These are phyloP conservation scores for Gephyroberyx darwinii DNA, from an alignment of 2,797 vertebrate species.

Conservation along the genomic window DNA sequence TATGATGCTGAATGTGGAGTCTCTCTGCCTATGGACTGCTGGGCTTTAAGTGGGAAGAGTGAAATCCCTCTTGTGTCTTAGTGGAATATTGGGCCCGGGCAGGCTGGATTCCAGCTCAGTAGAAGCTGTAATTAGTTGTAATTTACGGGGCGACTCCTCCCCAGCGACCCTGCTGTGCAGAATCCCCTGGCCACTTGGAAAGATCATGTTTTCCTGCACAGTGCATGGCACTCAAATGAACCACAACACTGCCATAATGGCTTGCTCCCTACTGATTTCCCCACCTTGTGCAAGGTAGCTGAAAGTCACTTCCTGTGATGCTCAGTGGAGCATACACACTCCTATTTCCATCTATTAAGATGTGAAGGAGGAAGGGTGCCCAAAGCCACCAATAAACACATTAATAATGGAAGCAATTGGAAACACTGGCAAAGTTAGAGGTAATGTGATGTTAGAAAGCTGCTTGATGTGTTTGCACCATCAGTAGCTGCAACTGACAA, in stretches of 20 bases:
- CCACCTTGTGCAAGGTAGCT: conserved; percentile 87
- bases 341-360: conserved; percentile 91
- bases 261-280: conserved; percentile 83
- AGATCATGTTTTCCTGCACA: conserved; percentile 81
- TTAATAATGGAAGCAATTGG: conserved; percentile 63
- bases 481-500: conserved; percentile 52
- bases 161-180: conserved; percentile 74
- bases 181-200: conserved; percentile 81
- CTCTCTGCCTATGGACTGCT: conserved; percentile 55
- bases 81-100: conserved; percentile 64
- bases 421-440: conserved; percentile 62
- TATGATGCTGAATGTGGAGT: conserved; percentile 23
- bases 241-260: conserved; percentile 80
- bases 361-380: conserved; percentile 72
- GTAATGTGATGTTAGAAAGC: conserved; percentile 54
- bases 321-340: conserved; percentile 79
- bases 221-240: conserved; percentile 82
- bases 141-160: conserved; percentile 82
- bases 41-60: conserved; percentile 63
- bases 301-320: conserved; percentile 85
- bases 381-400: conserved; percentile 68
- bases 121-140: conserved; percentile 84
- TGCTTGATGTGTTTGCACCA: conserved; percentile 57
- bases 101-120: conserved; percentile 75
- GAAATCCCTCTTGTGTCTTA: conserved; percentile 71